Base-by-base conservation (phyloP, 2,888 invertebrate species). In the Saturnia japonica region DNA sequence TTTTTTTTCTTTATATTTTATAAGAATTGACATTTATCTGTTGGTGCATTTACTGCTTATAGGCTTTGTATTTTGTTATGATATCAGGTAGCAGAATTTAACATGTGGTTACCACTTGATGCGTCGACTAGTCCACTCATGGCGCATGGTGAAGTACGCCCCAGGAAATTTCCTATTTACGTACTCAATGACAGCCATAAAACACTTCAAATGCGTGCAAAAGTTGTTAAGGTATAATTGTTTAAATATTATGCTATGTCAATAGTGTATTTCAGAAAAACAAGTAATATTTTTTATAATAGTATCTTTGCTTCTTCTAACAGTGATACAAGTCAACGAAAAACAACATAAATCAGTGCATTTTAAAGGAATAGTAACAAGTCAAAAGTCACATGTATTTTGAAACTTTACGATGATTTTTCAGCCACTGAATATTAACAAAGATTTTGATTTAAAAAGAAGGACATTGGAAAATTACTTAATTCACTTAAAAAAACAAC, bases 171-270 rank as follows among this genome's bases (percentile, higher is more conserved):
- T 85, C 96, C 97, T 67, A 95, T 99, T 8, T 98, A 96, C 85
- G 96, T 99, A 16, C 94, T 99, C 67, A 99, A 99, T 83, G 99
- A 99, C 86, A 97, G 97, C 75, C 98, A 98, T 82, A 99, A 99
- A 91, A 98, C 98, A 0, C 95, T 98, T 81, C 96, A 96, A 67
- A 97, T 98, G 72, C 95, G 99, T 69, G 97, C 98, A 4, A 97
- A 97, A 94, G 98, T 99, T 72, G 96, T 97, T 57, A 95, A 96
- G 81, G 94, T 94, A 83, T 66, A 22, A 28, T 22, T 47, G 47
- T 2, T 45, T 51, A 51, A n/a, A 54, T 54, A 22, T 54, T 9
- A 9, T 22, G 22, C 3, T 22, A 54, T 54, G 11, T 47, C 6
- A 19, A 47, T 19, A 3, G 1, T 8, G 14, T 51, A n/a, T 19